phyloP scores from a whole-genome alignment of 2,888 invertebrate species.

The Drosophila anceps region DNA sequence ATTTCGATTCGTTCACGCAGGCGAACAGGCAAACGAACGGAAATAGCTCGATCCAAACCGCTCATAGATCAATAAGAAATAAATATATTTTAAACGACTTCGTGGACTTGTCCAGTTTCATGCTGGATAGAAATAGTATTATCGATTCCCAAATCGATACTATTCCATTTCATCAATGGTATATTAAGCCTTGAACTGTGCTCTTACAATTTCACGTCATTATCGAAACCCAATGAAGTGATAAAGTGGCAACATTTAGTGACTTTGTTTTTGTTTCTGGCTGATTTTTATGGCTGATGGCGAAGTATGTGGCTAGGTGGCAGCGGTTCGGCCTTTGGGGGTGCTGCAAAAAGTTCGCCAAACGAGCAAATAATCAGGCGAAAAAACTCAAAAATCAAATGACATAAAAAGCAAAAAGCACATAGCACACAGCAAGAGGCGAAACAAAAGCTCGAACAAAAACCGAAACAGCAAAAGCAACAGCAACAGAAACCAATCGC shows the following conservation, averaged over 20 bases:
- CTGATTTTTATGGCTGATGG: conserved; percentile 24
- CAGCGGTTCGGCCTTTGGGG: not conserved
- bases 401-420: conserved; percentile 57
- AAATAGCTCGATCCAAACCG: not conserved
- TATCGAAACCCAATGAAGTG: conserved; percentile 59
- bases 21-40: not conserved
- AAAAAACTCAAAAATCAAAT: conserved; percentile 65
- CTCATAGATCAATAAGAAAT: not conserved
- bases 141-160: conserved; percentile 2
- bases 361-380: conserved; percentile 50
- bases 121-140: not conserved
- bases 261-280: conserved; percentile 25
- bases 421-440: not conserved
- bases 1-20: not conserved
- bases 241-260: conserved; percentile 72
- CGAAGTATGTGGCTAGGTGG: conserved; percentile 1
- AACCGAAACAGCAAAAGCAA: not conserved
- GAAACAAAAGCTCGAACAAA: conserved; percentile 1
- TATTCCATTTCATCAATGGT: not conserved
- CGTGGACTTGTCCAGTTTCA: not conserved
- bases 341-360: conserved; percentile 25
- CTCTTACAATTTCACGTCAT: conserved; percentile 6
- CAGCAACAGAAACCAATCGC: conserved; percentile 14
- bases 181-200: conserved; percentile 5
- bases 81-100: not conserved